Conservation (phyloP, 2,797 vertebrate species). For the Xerus rutilus region DNA sequence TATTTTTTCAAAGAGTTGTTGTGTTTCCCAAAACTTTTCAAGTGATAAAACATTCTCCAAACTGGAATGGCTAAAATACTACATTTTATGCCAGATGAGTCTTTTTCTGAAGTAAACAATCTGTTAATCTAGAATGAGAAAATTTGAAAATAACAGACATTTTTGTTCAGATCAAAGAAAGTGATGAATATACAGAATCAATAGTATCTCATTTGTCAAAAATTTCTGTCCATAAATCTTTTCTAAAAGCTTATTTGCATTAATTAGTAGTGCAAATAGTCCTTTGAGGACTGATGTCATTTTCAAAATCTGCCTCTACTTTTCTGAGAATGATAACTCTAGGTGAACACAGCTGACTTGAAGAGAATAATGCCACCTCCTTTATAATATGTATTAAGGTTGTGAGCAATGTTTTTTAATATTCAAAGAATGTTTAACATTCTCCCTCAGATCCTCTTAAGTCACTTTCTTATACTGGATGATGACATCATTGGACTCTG, state of each 20-base stretch:
- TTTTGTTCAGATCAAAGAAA: slow-evolving; percentile 6
- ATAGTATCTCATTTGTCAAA: not conserved
- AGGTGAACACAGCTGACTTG: not conserved
- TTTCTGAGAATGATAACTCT: not conserved
- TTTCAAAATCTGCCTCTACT: not conserved
- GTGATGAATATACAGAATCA: not conserved
- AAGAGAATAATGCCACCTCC: not conserved
- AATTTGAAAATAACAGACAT: not conserved
- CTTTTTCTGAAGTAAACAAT: not conserved
- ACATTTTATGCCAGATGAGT: not conserved
- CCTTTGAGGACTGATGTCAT: not conserved
- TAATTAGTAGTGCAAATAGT: not conserved
- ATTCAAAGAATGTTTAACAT: not conserved
- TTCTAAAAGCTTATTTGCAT: not conserved
- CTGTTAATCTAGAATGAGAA: not conserved
- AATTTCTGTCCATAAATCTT: slow-evolving; percentile 8
- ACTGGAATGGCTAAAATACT: not conserved
- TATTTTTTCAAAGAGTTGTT: not conserved
- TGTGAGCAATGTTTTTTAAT: not conserved
- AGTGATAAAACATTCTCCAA: not conserved
- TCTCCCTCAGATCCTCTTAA: not conserved
- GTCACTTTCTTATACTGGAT: not conserved
- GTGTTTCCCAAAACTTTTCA: slow-evolving; percentile 12
- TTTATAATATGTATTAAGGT: not conserved
- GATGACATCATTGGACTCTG: not conserved